Evolutionary conservation across 2,797 vertebrate genomes (phyloP).

Genomic region (Xenopus petersii): DNA sequence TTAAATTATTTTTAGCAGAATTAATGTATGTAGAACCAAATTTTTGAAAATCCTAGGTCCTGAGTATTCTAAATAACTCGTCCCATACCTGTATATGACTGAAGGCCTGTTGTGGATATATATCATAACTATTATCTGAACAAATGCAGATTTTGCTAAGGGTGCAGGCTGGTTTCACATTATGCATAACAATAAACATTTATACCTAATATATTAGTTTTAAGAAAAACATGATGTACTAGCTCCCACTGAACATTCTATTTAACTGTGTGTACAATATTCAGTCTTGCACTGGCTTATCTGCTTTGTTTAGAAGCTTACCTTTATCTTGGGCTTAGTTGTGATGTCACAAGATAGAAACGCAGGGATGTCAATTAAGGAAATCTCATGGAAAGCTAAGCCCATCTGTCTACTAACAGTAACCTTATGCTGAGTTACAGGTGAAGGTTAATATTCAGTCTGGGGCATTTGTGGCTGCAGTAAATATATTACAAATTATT

Average conservation of each 20-base stretch:
- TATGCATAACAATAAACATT: too few relatives aligned
- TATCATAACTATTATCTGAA: too few relatives aligned
- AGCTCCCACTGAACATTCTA: background rate
- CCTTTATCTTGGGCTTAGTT: slow-evolving; percentile 34
- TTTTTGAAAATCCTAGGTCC: too few relatives aligned
- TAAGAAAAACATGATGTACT: too few relatives aligned
- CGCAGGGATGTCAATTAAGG: slow-evolving; percentile 38
- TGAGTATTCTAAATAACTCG: too few relatives aligned
- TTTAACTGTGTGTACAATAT: background rate
- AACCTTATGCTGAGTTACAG: fast-evolving
- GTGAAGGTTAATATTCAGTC: slow-evolving; percentile 17
- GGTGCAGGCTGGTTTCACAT: too few relatives aligned
- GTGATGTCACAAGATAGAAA: slow-evolving; percentile 34
- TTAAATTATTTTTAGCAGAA: too few relatives aligned
- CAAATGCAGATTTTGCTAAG: too few relatives aligned
- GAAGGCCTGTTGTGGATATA: too few relatives aligned
- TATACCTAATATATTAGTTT: too few relatives aligned
- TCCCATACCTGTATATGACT: too few relatives aligned
- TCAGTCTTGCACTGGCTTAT: slow-evolving; percentile 15
- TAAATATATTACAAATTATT: background rate
- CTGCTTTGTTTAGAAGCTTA: slow-evolving; percentile 39
- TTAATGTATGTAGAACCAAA: too few relatives aligned
- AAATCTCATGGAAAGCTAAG: slow-evolving; percentile 27
- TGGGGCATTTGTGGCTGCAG: slow-evolving; percentile 3
- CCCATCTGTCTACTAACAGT: slow-evolving; percentile 18